Percentiles rank a stretch among this genome's conserved stretches.
Evolutionary conservation across 2,113 vertebrate species (phyloP).

Genomic region (Sclerurus mexicanus): DNA sequence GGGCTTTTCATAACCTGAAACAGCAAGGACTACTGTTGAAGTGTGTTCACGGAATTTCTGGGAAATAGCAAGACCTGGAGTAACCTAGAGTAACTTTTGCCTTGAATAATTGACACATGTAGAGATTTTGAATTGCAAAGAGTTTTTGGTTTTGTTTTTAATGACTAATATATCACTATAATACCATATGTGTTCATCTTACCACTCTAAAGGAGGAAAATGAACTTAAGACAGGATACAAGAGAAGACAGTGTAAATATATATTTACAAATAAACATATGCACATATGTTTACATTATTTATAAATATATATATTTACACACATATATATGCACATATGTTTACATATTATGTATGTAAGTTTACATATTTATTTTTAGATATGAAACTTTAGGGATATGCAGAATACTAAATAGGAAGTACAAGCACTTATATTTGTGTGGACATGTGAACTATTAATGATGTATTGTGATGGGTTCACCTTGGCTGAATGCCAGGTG

Average conservation of each 20-base stretch:
- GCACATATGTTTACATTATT: neutral
- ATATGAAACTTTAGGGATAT: neutral
- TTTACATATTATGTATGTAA: neutral
- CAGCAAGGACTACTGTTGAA: neutral
- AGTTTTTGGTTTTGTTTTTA: neutral
- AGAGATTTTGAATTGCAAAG: neutral
- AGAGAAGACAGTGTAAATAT: neutral
- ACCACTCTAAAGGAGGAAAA: neutral
- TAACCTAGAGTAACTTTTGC: neutral
- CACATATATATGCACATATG: neutral
- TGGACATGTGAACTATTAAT: neutral
- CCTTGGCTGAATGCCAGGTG: too few relatives aligned
- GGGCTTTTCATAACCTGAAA: neutral
- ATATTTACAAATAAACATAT: neutral
- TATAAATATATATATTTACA: neutral
- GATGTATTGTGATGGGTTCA: too few relatives aligned
- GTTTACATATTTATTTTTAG: neutral
- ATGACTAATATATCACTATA: neutral
- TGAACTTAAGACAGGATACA: neutral
- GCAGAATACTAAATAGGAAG: neutral
- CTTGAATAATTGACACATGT: neutral
- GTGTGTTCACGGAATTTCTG: neutral
- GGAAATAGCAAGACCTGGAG: neutral
- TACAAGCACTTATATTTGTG: neutral
- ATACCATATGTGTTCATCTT: neutral